These are phyloP conservation scores for Nomada fucata DNA, from an alignment of 2,888 invertebrate species.

Conservation along the genomic window DNA sequence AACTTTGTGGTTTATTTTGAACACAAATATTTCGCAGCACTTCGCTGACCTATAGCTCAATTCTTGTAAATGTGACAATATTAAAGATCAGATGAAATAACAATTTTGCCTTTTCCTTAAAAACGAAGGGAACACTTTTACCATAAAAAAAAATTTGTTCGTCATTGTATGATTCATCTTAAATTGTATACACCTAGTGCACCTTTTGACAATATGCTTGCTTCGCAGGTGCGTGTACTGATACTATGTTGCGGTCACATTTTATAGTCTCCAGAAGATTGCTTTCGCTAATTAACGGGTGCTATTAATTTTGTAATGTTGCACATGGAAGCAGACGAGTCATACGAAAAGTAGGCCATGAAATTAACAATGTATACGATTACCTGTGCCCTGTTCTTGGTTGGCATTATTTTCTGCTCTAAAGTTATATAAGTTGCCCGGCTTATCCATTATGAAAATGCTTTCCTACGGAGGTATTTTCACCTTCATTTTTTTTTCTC, in stretches of 20 bases:
- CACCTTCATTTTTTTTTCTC: not conserved
- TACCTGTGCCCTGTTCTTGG: not conserved
- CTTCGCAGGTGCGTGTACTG: not conserved
- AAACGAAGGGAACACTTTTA: no score
- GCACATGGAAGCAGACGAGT: not conserved
- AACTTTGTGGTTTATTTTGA: no score
- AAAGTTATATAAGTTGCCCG: conserved; percentile 5
- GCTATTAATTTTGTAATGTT: not conserved
- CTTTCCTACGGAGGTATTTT: not conserved
- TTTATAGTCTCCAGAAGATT: not conserved
- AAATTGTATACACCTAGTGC: not conserved
- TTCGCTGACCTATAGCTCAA: no score
- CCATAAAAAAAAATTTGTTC: no score
- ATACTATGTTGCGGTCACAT: not conserved
- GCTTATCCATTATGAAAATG: not conserved
- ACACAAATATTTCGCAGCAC: no score
- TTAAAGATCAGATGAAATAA: no score
- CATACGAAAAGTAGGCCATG: not conserved
- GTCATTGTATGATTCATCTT: no score
- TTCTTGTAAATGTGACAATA: no score
- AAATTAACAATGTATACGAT: conserved; percentile 39
- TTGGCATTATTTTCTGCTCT: conserved; percentile 4
- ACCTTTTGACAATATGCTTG: not conserved
- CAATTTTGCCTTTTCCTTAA: no score
- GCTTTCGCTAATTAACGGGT: not conserved